phyloP scores from a whole-genome alignment of 2,113 vertebrate species.

The Microcebus griseorufus region DNA sequence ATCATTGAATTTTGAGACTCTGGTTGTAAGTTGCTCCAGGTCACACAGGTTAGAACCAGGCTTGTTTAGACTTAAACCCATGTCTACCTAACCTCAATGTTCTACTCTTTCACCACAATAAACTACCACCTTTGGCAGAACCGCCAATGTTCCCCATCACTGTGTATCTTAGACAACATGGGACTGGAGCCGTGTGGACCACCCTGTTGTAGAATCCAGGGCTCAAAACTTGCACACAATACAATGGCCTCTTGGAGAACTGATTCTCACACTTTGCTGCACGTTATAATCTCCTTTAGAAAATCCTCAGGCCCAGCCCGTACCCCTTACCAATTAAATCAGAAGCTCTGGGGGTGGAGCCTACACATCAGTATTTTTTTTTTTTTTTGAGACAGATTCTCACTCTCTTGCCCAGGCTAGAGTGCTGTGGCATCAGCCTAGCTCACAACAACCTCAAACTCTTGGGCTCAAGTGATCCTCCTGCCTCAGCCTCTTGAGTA shows the following conservation, averaged over 20 bases:
- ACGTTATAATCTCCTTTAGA: not conserved
- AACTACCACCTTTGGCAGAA: not conserved
- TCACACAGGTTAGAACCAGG: not conserved
- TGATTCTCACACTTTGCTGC: not conserved
- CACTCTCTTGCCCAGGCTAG: too few relatives aligned
- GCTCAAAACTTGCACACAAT: not conserved
- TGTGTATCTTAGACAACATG: not conserved
- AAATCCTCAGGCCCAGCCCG: not conserved
- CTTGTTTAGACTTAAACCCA: not conserved
- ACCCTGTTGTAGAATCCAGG: not conserved
- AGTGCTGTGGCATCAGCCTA: too few relatives aligned
- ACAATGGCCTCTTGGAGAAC: not conserved
- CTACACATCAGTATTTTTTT: not conserved
- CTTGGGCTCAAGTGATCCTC: too few relatives aligned
- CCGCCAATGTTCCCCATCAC: accelerated
- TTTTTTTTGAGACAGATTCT: too few relatives aligned
- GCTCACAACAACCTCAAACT: too few relatives aligned
- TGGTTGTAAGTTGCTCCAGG: not conserved
- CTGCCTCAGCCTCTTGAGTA: too few relatives aligned
- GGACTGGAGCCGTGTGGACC: too few relatives aligned
- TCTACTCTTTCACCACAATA: not conserved
- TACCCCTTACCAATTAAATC: not conserved
- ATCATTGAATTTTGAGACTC: not conserved
- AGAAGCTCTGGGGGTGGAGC: too few relatives aligned
- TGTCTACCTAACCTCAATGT: not conserved